These are phyloP conservation scores for Euura lappo DNA, from an alignment of 1,140 invertebrate genomes.

Conservation along the genomic window DNA sequence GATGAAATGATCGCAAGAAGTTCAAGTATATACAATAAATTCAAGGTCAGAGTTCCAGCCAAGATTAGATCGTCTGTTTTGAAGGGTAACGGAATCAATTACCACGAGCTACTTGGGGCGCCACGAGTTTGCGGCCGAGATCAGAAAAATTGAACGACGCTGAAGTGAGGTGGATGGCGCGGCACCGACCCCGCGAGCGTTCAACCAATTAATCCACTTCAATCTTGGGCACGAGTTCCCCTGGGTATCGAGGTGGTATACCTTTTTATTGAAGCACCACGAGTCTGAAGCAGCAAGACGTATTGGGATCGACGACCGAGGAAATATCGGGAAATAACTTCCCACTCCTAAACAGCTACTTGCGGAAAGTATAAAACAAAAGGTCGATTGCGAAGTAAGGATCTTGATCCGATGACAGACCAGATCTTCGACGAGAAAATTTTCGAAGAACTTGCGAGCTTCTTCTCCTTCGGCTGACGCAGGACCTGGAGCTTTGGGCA, in stretches of 20 bases:
- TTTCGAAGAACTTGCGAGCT: not conserved
- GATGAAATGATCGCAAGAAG: too few relatives aligned
- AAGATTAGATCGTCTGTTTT: not conserved
- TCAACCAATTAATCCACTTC: constrained; percentile 56
- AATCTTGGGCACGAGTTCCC: constrained; percentile 41
- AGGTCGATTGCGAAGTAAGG: not conserved
- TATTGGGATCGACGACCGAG: constrained; percentile 42
- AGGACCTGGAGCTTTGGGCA: constrained; percentile 1
- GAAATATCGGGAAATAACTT: not conserved
- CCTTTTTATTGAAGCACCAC: constrained; percentile 31
- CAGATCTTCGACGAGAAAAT: not conserved
- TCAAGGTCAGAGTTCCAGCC: not conserved
- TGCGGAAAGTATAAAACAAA: not conserved
- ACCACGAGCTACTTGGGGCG: constrained; percentile 32
- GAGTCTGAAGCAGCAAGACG: constrained; percentile 38
- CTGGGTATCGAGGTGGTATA: constrained; percentile 39
- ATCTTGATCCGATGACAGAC: not conserved
- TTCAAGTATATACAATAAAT: not conserved
- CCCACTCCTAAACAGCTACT: not conserved
- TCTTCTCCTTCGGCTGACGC: not conserved
- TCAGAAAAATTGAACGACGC: constrained; percentile 45
- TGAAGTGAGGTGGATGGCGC: constrained; percentile 15
- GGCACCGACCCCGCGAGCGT: constrained; percentile 47
- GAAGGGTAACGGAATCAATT: constrained; percentile 31
- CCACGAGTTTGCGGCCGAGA: constrained; percentile 48